Base-by-base conservation (phyloP, 2,113 vertebrate genomes). In the Sclerurus mexicanus region DNA sequence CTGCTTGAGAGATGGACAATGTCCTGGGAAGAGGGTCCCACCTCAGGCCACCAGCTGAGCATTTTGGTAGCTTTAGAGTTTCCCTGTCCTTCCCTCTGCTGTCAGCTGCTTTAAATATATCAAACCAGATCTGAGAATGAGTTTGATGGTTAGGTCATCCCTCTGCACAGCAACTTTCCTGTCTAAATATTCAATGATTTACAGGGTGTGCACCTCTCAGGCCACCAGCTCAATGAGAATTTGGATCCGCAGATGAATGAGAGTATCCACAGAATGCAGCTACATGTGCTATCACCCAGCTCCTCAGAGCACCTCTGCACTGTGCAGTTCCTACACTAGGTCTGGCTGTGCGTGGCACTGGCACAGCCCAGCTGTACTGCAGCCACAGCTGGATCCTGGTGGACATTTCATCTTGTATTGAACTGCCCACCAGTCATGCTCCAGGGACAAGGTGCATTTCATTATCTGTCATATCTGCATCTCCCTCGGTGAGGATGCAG, bases 351-450 rank as follows among this genome's bases (percentile, higher is more conserved):
- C 49, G 10, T 1, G 7, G 30, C 50, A 18, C 33, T 22, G 47
- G 46, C 31, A 56, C 30, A 89, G 60, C 46, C 71, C 60, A 31
- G 35, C 12, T 44, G 49, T n/a, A 11, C 40, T 31, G n/a, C 64
- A 78, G 56, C 71, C 63, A 39, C 52, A 39, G 52, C 19, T 4
- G 4, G 42, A 71, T 56, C 20, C 39, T 28, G 33, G 28, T 6
- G 1, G 2, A 19, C 28, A 9, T 79, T 40, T 31, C 44, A 3
- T 6, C 52, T 44, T 67, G 7, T 4, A 3, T 1, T 52, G 50
- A 73, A 20, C 23, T 84, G 25, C 39, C 39, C 24, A 9, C 20
- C 30, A 15, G 33, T 7, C 6, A 6, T 35, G 58, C 33, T 77
- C 44, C 30, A 87, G 31, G 30, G 59, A 47, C 14, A 39, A 60